Conservation (phyloP, 53 echinoderm and acorn worm genomes). For the Crossaster papposus region DNA sequence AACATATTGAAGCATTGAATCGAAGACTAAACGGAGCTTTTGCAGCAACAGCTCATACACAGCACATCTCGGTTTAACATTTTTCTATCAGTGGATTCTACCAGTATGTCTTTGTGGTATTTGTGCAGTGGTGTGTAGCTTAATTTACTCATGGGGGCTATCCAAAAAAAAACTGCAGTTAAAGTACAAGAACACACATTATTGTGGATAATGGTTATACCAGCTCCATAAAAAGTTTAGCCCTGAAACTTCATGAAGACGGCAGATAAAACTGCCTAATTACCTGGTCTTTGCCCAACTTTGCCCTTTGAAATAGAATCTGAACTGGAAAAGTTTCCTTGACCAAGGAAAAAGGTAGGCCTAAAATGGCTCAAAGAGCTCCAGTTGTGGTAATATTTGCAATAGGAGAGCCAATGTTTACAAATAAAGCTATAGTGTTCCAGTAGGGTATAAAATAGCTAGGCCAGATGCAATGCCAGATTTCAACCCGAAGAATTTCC, state of each 20-base stretch:
- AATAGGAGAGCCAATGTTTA: background rate
- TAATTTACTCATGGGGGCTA: background rate
- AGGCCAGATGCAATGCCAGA: background rate
- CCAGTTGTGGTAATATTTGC: background rate
- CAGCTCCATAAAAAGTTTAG: background rate
- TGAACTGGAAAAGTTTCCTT: background rate
- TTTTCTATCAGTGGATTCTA: slow-evolving; percentile 7
- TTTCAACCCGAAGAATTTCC: too few relatives aligned
- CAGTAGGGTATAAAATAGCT: background rate
- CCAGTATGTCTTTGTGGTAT: slow-evolving; percentile 26
- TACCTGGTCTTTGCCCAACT: background rate
- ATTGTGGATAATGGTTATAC: background rate
- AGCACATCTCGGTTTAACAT: slow-evolving; percentile 16
- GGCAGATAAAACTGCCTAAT: too few relatives aligned
- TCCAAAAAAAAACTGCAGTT: too few relatives aligned
- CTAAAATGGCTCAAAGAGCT: background rate
- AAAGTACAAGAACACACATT: slow-evolving; percentile 17
- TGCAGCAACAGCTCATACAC: slow-evolving; percentile 33
- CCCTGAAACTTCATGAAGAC: too few relatives aligned
- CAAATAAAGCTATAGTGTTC: background rate
- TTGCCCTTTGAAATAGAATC: background rate
- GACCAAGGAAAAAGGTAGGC: background rate
- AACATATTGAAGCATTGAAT: slow-evolving; percentile 28
- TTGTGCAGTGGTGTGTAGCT: slow-evolving; percentile 7
- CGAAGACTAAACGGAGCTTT: slow-evolving; percentile 12